Base-by-base conservation (phyloP, 2,888 invertebrate genomes). In the Apotomis capreana region DNA sequence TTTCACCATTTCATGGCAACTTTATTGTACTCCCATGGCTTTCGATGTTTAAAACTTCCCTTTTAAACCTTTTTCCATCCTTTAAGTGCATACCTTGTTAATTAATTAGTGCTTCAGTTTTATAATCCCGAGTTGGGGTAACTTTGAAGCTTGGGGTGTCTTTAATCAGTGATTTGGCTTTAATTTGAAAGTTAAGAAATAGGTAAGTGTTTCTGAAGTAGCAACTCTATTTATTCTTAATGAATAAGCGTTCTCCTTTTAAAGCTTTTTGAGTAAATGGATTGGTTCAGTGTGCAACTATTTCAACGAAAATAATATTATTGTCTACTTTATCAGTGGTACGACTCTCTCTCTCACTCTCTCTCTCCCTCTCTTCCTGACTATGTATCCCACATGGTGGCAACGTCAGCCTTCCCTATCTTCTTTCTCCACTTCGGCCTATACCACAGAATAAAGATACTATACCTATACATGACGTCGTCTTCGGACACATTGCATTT, bases 51-150 rank as follows among this genome's bases (percentile, higher is more conserved):
- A 67, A 80, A 91, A 90, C 86, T 91, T 89, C 80, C 76, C 78
- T 84, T 81, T 84, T 86, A 89, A 89, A 83, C 86, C 87, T 89
- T 90, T 89, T 85, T 81, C 81, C 77, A 82, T 83, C 83, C 84
- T 84, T 86, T 86, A 85, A 88, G 86, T 88, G 84, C 84, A 81
- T 84, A 86, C 86, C 87, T 91, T 87, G 88, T 87, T 90, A 90
- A 91, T 90, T 90, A 90, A 90, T 88, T 85, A 86, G 86, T 80
- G 78, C 78, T 78, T 76, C 79, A 82, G 80, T 83, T 84, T 85
- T 77, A 79, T 83, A 84, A 83, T 82, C 76, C 79, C 74, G 83
- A 87, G 81, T 85, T 85, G 77, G 77, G 79, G 76, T 77, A 78
- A 81, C 77, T 78, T 80, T 74, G 75, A 74, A 76, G 79, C 79